These are phyloP conservation scores for Eidolon dupreanum DNA, from an alignment of 2,797 vertebrate genomes.

Conservation along the genomic window DNA sequence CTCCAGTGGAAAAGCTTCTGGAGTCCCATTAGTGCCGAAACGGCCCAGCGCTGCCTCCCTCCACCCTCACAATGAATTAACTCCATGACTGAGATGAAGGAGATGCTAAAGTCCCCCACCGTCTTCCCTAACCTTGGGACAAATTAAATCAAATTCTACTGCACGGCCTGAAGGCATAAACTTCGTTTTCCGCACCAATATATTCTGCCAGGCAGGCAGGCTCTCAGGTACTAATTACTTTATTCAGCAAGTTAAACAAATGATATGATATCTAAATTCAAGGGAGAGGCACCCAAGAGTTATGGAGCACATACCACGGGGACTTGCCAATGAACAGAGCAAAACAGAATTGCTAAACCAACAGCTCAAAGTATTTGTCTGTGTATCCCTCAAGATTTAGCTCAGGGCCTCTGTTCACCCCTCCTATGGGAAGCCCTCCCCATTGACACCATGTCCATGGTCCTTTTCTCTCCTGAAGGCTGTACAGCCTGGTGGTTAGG, in stretches of 20 bases:
- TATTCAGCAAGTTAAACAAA: slow-evolving; percentile 87
- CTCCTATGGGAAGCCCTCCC: slow-evolving; percentile 31
- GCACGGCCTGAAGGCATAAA: slow-evolving; percentile 83
- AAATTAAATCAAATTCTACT: slow-evolving; percentile 87
- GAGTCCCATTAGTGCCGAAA: slow-evolving; percentile 48
- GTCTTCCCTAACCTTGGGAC: slow-evolving; percentile 87
- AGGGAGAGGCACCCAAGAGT: slow-evolving; percentile 79
- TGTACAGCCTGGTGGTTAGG: background rate
- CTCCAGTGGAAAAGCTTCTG: slow-evolving; percentile 51
- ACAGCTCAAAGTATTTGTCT: slow-evolving; percentile 39
- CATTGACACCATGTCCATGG: background rate
- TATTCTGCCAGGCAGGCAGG: slow-evolving; percentile 83
- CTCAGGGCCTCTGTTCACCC: background rate
- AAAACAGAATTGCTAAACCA: slow-evolving; percentile 69
- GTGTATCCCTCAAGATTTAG: background rate
- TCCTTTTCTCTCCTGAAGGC: background rate
- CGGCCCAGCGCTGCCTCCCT: background rate
- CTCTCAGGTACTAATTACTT: slow-evolving; percentile 86
- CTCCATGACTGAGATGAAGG: slow-evolving; percentile 64
- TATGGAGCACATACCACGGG: slow-evolving; percentile 64
- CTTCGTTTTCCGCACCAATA: slow-evolving; percentile 83
- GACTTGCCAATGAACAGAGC: slow-evolving; percentile 65
- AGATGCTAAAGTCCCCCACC: slow-evolving; percentile 71
- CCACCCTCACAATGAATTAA: slow-evolving; percentile 75
- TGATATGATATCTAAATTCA: slow-evolving; percentile 84